Conservation (phyloP, 2,113 vertebrate genomes). For the Rutilus rutilus region DNA sequence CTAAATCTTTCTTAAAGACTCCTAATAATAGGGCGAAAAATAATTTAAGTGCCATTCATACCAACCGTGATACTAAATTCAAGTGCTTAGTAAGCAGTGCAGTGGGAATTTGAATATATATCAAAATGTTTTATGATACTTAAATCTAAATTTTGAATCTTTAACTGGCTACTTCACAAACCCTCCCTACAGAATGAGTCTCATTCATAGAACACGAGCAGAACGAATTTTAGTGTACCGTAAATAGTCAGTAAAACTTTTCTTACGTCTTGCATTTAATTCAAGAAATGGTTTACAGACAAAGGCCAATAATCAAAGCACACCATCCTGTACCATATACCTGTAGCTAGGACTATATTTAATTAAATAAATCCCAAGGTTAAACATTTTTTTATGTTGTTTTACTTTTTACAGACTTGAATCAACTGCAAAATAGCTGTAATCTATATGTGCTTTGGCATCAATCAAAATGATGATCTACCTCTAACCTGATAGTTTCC, state of each 20-base stretch:
- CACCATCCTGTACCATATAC: neutral
- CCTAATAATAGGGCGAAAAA: neutral
- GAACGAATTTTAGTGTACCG: neutral
- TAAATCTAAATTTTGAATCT: neutral
- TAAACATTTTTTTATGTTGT: neutral
- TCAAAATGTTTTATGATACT: neutral
- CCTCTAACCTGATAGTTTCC: neutral
- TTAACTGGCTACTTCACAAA: neutral
- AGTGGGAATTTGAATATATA: neutral
- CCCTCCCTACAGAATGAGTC: neutral
- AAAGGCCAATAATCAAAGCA: neutral
- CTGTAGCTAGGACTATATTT: neutral
- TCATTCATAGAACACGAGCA: neutral
- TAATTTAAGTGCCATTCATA: constrained; percentile 13
- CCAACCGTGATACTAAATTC: neutral
- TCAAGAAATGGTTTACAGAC: neutral
- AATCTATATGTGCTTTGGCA: neutral
- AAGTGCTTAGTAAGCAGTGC: constrained; percentile 20
- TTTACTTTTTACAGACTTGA: neutral
- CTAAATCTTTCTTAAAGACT: neutral
- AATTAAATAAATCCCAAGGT: neutral
- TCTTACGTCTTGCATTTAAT: neutral
- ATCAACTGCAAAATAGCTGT: neutral
- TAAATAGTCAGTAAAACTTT: neutral
- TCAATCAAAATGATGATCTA: neutral